Evolutionary conservation across 2,888 invertebrate species (phyloP), one percentile per base, ranked within the genome.

Genomic region (Dynastes grantii): DNA sequence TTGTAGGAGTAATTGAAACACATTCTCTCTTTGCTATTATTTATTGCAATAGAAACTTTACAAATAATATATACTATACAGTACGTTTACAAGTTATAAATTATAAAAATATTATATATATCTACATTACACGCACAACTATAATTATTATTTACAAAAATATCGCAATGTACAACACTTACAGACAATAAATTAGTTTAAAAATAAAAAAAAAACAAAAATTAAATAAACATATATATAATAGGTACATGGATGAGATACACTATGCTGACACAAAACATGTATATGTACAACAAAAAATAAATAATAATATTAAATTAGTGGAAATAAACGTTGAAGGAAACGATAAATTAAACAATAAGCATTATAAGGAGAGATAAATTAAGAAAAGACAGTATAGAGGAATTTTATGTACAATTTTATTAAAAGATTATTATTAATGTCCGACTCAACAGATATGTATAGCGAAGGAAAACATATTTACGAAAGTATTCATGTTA

Each of bases 161-260:
- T 76, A 79, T 77, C 73, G 71, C 70, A 77, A 76, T 76, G 71
- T 79, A 79, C 79, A 79, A 77, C 68, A 77, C 77, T 68, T 79
- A 79, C 65, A 63, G 51, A 77, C 75, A 79, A 79, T 79, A 79
- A 79, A 79, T 79, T 76, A 79, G 73, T 79, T 40, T 58, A 73
- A 63, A 61, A 76, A 79, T 58, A 71, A 68, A 53, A 65, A 65
- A 40, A 22, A 53, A 65, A 37, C 51, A 53, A 76, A 58, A 76
- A 76, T 61, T 22, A 40, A 75, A 75, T 37, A 76, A 55, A 67
- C 27, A 76, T 53, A 58, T 76, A 68, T 64, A 76, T 76, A 55
- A 78, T 78, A 78, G 71, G 71, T 78, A 78, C 64, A 76, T 64
- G 32, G 51, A 73, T 78, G 78, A 78, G 78, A 78, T 78, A 71